These are phyloP conservation scores for Cotesia typhae DNA, from an alignment of 1,140 invertebrate species.

Conservation along the genomic window DNA sequence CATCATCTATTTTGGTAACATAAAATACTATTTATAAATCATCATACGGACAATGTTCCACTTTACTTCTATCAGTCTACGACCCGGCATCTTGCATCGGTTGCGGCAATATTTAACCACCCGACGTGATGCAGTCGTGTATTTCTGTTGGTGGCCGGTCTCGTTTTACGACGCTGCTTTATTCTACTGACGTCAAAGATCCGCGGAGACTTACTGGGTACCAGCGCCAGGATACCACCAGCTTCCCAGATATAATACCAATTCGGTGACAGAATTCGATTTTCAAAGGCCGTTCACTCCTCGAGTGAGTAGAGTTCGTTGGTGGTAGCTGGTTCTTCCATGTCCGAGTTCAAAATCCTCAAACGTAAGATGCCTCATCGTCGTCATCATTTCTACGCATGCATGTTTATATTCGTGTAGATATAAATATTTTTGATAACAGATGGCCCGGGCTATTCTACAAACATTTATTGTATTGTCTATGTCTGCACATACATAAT, in stretches of 20 bases:
- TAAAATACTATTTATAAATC: constrained; percentile 58
- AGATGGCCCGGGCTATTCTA: too few species aligned
- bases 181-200: constrained; percentile 57
- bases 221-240: constrained; percentile 18
- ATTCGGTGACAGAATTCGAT: constrained; percentile 39
- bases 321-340: too few species aligned
- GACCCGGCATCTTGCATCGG: constrained; percentile 44
- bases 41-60: constrained; percentile 61
- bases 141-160: constrained; percentile 50
- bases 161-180: constrained; percentile 54
- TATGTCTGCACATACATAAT: too few species aligned
- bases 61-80: constrained; percentile 58
- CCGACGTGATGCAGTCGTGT: constrained; percentile 50
- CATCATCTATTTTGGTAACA: constrained; percentile 55
- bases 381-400: too few species aligned
- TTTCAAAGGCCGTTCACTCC: constrained; percentile 48
- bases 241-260: neutral
- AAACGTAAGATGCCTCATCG: constrained; percentile 8
- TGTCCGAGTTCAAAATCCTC: constrained; percentile 46
- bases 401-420: too few species aligned
- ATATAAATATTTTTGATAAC: neutral
- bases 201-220: constrained; percentile 29
- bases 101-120: constrained; percentile 54
- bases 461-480: too few species aligned
- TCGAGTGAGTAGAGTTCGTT: constrained; percentile 5